Conservation (phyloP, 1,140 invertebrate genomes). For the Coptotermes formosanus region DNA sequence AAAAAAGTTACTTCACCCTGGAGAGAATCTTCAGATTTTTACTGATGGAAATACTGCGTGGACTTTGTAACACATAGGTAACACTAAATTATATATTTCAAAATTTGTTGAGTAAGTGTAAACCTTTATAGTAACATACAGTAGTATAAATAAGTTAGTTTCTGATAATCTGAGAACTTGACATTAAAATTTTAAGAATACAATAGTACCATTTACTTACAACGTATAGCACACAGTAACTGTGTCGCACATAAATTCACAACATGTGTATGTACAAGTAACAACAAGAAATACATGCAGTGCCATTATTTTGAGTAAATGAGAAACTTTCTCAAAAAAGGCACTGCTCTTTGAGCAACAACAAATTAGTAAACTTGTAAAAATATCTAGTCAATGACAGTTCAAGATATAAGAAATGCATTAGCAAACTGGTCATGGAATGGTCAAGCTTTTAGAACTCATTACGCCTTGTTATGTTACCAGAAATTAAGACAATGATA, state of each 20-base stretch:
- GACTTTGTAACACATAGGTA: not conserved
- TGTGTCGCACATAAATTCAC: not conserved
- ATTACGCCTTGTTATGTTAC: slow-evolving; percentile 7
- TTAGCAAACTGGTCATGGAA: slow-evolving; percentile 5
- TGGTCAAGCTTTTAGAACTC: slow-evolving; percentile 11
- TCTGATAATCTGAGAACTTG: not conserved
- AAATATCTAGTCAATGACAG: not conserved
- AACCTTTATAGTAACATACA: not conserved
- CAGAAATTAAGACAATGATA: not conserved
- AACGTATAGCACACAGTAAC: not conserved
- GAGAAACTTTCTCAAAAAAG: slow-evolving; percentile 19
- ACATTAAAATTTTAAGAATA: not conserved
- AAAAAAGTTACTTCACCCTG: not conserved
- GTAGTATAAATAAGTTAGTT: not conserved
- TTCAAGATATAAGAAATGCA: slow-evolving; percentile 3
- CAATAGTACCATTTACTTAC: not conserved
- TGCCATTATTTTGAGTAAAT: slow-evolving; percentile 19
- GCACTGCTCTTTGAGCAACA: slow-evolving; percentile 5
- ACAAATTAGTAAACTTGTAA: slow-evolving; percentile 11
- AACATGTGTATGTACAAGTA: slow-evolving; percentile 6
- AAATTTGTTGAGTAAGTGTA: not conserved
- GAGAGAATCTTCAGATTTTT: not conserved
- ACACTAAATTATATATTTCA: not conserved
- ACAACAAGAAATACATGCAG: not conserved
- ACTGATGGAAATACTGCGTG: not conserved